Conservation (phyloP, 2,113 vertebrate genomes). For the Delphinus delphis region DNA sequence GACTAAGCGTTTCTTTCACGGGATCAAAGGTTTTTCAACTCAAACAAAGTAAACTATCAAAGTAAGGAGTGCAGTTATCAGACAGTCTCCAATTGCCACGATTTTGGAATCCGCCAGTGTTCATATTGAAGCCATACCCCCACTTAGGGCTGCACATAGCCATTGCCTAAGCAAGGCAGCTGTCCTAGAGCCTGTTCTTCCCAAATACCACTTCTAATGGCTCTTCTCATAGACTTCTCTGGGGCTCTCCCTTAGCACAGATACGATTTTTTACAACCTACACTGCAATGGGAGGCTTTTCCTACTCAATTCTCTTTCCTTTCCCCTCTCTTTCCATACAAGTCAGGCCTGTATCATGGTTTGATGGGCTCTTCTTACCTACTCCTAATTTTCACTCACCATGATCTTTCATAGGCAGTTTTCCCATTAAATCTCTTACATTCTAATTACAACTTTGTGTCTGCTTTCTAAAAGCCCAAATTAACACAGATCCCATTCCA, state of each 20-base stretch:
- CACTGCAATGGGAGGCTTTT: background rate
- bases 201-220: background rate
- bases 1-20: background rate
- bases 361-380: background rate
- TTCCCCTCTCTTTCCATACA: background rate
- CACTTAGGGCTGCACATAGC: rapidly evolving
- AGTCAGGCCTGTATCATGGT: background rate
- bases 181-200: background rate
- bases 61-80: background rate
- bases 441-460: background rate
- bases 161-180: background rate
- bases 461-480: background rate
- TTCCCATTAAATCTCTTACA: background rate
- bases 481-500: background rate
- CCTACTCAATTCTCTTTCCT: background rate
- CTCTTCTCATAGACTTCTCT: background rate
- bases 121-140: background rate
- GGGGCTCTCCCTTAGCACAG: rapidly evolving
- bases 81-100: background rate
- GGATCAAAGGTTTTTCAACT: background rate
- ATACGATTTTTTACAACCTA: background rate
- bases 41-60: background rate
- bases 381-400: background rate
- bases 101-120: background rate
- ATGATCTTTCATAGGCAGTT: background rate